A percentile compares a stretch with the other conserved stretches of the same genome.
These are phyloP conservation scores for Coleophora deauratella DNA, from an alignment of 2,888 invertebrate genomes.

Conservation along the genomic window DNA sequence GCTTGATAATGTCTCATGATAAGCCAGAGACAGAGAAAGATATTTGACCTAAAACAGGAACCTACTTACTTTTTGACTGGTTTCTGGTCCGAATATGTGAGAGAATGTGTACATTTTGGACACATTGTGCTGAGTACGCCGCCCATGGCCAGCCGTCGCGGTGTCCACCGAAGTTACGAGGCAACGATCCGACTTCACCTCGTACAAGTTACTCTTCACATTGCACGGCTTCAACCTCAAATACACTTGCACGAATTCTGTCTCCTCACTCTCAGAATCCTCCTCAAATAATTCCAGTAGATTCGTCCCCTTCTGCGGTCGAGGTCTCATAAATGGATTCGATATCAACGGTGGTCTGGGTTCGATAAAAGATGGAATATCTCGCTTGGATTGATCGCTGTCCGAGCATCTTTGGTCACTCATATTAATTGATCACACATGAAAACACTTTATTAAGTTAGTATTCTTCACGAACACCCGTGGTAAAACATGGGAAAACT, in stretches of 20 bases:
- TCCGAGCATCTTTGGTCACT: conserved; percentile 42
- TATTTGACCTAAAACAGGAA: no score
- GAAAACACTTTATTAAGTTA: no score
- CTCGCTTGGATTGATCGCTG: conserved; percentile 22
- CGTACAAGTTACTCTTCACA: conserved; percentile 41
- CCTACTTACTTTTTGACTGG: conserved; percentile 53
- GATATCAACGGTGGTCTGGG: conserved; percentile 56
- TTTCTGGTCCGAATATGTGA: conserved; percentile 49
- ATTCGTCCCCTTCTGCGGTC: conserved; percentile 56
- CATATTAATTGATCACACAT: conserved; percentile 3
- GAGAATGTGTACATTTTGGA: conserved; percentile 65
- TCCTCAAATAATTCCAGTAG: conserved; percentile 54
- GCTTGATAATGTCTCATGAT: no score
- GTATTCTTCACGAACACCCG: no score
- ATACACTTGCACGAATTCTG: conserved; percentile 67
- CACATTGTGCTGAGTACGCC: conserved; percentile 58
- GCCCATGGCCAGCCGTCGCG: conserved; percentile 51
- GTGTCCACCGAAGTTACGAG: conserved; percentile 53
- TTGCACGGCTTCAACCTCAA: conserved; percentile 66
- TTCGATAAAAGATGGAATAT: conserved; percentile 64
- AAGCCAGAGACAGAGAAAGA: no score
- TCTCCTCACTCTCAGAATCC: conserved; percentile 47
- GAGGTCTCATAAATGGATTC: conserved; percentile 62
- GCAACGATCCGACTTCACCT: conserved; percentile 49
- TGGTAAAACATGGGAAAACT: no score